Evolutionary conservation across 1,140 invertebrate genomes (phyloP).

Genomic region (Conopomorpha cramerella): DNA sequence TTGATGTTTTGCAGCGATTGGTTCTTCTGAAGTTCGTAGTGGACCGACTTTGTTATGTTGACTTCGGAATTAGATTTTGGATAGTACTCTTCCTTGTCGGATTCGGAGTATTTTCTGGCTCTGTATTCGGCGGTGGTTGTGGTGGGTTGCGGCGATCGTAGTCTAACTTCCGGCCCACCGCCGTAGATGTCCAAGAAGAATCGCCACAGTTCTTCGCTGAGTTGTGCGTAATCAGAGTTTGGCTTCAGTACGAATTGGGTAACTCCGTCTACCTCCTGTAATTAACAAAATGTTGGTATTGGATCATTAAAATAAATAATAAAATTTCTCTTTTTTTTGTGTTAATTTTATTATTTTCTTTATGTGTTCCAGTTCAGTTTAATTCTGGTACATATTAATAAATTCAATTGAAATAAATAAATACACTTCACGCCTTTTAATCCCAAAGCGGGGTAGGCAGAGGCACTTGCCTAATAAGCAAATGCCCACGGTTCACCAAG

Average conservation of each 20-base stretch:
- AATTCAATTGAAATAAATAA: too few species aligned
- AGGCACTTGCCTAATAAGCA: too few species aligned
- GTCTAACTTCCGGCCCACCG: constrained; percentile 79
- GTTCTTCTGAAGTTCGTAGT: constrained; percentile 34
- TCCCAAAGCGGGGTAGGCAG: too few species aligned
- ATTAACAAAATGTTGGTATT: constrained; percentile 13
- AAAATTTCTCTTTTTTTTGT: too few species aligned
- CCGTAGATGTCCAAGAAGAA: constrained; percentile 85
- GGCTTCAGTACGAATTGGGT: constrained; percentile 38
- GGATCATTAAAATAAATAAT: too few species aligned
- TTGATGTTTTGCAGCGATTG: constrained; percentile 50
- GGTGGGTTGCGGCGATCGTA: constrained; percentile 31
- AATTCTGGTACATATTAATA: too few species aligned
- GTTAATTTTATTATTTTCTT: too few species aligned
- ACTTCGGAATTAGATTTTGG: constrained; percentile 37
- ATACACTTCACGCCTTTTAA: too few species aligned
- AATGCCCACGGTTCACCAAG: too few species aligned
- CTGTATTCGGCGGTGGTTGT: constrained; percentile 7
- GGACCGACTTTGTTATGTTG: constrained; percentile 23
- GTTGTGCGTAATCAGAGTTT: constrained; percentile 82
- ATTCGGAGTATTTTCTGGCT: constrained; percentile 32
- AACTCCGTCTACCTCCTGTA: constrained; percentile 37
- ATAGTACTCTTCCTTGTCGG: constrained; percentile 41
- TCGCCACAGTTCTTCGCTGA: constrained; percentile 83
- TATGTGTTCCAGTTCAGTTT: too few species aligned